Evolutionary conservation across 2,888 invertebrate species (phyloP).

Genomic region (Erebia palarica): DNA sequence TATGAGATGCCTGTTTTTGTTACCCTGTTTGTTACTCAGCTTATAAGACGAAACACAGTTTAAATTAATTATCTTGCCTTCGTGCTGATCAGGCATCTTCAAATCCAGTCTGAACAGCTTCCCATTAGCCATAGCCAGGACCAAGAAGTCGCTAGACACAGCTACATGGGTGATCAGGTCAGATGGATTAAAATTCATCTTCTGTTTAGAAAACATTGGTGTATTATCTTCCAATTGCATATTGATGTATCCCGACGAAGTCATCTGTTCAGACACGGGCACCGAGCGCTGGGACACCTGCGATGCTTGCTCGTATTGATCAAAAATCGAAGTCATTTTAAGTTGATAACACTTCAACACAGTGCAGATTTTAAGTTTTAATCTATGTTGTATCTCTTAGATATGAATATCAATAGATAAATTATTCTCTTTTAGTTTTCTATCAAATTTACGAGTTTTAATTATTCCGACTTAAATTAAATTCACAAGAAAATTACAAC

Average conservation of each 20-base stretch:
- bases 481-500: not conserved
- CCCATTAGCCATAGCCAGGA: constrained; percentile 92
- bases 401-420: not conserved
- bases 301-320: constrained; percentile 92
- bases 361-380: not conserved
- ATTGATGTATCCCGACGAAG: constrained; percentile 79
- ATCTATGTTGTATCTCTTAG: not conserved
- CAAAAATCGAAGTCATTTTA: constrained; percentile 91
- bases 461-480: not conserved
- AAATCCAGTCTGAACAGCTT: constrained; percentile 91
- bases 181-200: constrained; percentile 90
- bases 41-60: not conserved
- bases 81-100: constrained; percentile 88
- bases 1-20: no score
- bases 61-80: constrained; percentile 85
- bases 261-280: constrained; percentile 68
- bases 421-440: not conserved
- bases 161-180: constrained; percentile 90
- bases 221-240: constrained; percentile 86
- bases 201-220: constrained; percentile 93
- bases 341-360: not conserved
- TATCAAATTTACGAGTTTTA: not conserved
- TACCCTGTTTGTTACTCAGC: not conserved
- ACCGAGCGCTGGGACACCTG: constrained; percentile 74
- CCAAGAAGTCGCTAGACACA: constrained; percentile 91